Conservation (phyloP, 37 sponge, comb jelly and placozoan species). For the Aplysina aerophoba region DNA sequence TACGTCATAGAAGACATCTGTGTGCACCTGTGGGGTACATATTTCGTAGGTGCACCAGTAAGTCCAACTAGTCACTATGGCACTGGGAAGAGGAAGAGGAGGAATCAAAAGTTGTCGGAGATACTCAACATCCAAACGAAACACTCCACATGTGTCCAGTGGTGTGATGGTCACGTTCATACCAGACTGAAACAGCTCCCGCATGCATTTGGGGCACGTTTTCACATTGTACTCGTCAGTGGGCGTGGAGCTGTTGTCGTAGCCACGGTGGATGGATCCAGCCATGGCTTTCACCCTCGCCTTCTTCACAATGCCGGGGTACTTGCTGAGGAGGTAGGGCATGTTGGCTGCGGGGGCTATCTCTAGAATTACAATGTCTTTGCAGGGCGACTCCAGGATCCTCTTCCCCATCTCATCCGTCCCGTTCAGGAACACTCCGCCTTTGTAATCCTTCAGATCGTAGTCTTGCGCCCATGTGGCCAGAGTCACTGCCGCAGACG, state of each 20-base stretch:
- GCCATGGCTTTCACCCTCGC: conserved; percentile 69
- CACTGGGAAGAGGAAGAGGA: neutral
- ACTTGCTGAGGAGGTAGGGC: conserved; percentile 45
- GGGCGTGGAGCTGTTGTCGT: conserved; percentile 42
- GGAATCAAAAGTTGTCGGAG: neutral
- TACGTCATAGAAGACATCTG: conserved; percentile 12
- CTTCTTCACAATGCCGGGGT: conserved; percentile 58
- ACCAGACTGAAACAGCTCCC: conserved; percentile 45
- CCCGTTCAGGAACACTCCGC: conserved; percentile 66
- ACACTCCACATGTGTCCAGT: conserved; percentile 68
- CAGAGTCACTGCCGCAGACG: neutral
- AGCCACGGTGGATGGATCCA: conserved; percentile 69
- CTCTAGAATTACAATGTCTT: conserved; percentile 60
- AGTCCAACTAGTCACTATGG: neutral
- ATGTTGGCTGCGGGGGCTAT: conserved; percentile 81
- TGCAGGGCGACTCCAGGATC: conserved; percentile 14
- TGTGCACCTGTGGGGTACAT: too few relatives aligned
- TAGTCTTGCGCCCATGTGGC: conserved; percentile 54
- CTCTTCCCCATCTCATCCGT: conserved; percentile 61
- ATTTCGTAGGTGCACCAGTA: neutral
- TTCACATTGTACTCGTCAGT: conserved; percentile 74
- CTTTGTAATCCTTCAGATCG: conserved; percentile 55
- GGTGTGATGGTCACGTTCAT: conserved; percentile 74
- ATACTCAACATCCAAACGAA: neutral
- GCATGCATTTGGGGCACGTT: conserved; percentile 62